phyloP scores from a whole-genome alignment of 1,140 invertebrate species.

The Doryteuthis pealeii region DNA sequence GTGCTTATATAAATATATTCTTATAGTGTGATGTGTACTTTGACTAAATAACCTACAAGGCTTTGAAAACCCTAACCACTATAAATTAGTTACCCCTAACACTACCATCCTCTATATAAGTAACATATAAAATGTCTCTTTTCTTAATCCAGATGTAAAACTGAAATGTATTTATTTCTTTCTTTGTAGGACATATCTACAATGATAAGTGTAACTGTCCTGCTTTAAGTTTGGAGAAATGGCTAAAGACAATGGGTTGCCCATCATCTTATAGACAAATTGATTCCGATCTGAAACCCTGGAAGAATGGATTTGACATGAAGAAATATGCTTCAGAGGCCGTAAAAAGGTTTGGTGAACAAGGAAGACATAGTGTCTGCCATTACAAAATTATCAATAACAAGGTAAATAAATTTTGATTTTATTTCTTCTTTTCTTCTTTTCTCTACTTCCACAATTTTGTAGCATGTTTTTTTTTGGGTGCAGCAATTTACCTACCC shows the following conservation, averaged over 20 bases:
- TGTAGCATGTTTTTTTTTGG: too few relatives aligned
- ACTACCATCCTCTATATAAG: too few relatives aligned
- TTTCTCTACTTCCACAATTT: too few relatives aligned
- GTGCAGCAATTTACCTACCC: too few relatives aligned
- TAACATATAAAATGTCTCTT: too few relatives aligned
- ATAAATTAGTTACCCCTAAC: too few relatives aligned
- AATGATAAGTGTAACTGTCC: slow-evolving; percentile 88
- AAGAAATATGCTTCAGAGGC: slow-evolving; percentile 69
- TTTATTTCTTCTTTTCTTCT: too few relatives aligned
- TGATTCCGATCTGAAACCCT: slow-evolving; percentile 71
- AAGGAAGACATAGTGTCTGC: slow-evolving; percentile 81
- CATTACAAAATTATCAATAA: slow-evolving; percentile 88
- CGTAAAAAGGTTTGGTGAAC: slow-evolving; percentile 69
- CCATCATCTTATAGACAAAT: slow-evolving; percentile 72
- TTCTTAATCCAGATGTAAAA: too few relatives aligned
- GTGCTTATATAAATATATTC: too few relatives aligned
- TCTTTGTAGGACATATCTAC: slow-evolving; percentile 69
- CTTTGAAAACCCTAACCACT: too few relatives aligned
- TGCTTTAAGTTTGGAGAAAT: slow-evolving; percentile 65
- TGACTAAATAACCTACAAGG: too few relatives aligned
- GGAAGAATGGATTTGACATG: slow-evolving; percentile 73
- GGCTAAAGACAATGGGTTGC: slow-evolving; percentile 74
- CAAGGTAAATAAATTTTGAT: slow-evolving; percentile 62
- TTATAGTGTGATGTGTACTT: too few relatives aligned
- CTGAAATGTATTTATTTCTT: not conserved